Evolutionary conservation across 2,888 invertebrate genomes (phyloP).

Genomic region (Agelastica alni): DNA sequence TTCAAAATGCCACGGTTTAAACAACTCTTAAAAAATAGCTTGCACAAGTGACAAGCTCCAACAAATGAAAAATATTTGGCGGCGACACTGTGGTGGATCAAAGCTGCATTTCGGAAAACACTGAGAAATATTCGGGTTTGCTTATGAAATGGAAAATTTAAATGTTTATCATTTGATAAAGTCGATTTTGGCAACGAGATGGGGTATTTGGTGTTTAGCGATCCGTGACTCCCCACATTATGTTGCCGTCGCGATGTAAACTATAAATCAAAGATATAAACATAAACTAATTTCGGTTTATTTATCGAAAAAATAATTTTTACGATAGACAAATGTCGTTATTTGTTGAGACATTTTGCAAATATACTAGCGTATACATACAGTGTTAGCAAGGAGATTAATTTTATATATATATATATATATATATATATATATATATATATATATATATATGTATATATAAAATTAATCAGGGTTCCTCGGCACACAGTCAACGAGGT

Average conservation of each 20-base stretch:
- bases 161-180: slow-evolving; percentile 11
- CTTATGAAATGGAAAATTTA: neutral
- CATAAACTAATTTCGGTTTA: too few relatives aligned
- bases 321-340: too few relatives aligned
- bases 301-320: too few relatives aligned
- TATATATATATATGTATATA: too few relatives aligned
- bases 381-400: too few relatives aligned
- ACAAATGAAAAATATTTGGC: neutral
- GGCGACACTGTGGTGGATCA: neutral
- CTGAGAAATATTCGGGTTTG: neutral
- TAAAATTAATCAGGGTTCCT: too few relatives aligned
- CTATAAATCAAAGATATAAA: slow-evolving; percentile 8
- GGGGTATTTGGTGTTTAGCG: slow-evolving; percentile 8
- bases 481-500: too few relatives aligned
- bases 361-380: too few relatives aligned
- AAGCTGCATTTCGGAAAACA: neutral
- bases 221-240: slow-evolving; percentile 9
- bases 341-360: too few relatives aligned
- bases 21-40: neutral
- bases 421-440: too few relatives aligned
- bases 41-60: too few relatives aligned
- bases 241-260: slow-evolving; percentile 5
- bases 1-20: neutral
- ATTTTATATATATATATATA: too few relatives aligned
- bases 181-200: slow-evolving; percentile 6